Base-by-base conservation (phyloP, 2,113 vertebrate species). In the Lutjanus erythropterus region DNA sequence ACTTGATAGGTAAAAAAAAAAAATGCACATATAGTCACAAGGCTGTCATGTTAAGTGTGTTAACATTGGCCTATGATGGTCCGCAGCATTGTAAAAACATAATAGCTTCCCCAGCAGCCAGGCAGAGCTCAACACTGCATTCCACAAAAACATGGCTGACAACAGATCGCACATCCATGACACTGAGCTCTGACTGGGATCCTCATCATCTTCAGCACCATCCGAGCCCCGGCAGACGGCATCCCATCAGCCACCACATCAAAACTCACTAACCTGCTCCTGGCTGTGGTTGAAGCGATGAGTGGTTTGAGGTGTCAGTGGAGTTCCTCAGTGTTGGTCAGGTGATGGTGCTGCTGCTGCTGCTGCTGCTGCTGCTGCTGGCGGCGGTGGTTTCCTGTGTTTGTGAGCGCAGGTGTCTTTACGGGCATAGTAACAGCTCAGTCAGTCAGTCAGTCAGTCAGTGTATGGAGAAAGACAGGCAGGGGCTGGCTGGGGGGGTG, bases 201-300 rank as follows among this genome's bases (percentile, higher is more conserved):
- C 42, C 53, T 55, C 21, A 56, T 15, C 46, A 4, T 55, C 21
- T 50, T 14, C 44, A 5, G 21, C 15, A 27, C 31, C 52, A n/a
- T 42, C 31, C 21, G 15, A 59, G 52, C 27, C 37, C 10, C 11
- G 5, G 7, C 9, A 46, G 55, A n/a, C 9, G 1, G 4, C 19
- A 44, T 75, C 37, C 59, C 70, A 23, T 74, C 42, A 64, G 49
- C 35, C 46, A 53, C n/a, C 58, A 73, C 60, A 74, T 56, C 10
- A 61, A 70, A 81, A 78, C 56, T 65, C 75, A 88, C 91, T 76
- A 59, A 93, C 90, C 91, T 93, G 76, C 15, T 8, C 25, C 52
- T 16, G 55, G 18, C 35, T 10, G 55, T 19, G 31, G 55, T 33
- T 35, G 29, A 50, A 31, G 1, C 8, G 18, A 27, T 5, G 53